phyloP scores from a whole-genome alignment of 2,888 invertebrate genomes.

The Cosmopolites sordidus region DNA sequence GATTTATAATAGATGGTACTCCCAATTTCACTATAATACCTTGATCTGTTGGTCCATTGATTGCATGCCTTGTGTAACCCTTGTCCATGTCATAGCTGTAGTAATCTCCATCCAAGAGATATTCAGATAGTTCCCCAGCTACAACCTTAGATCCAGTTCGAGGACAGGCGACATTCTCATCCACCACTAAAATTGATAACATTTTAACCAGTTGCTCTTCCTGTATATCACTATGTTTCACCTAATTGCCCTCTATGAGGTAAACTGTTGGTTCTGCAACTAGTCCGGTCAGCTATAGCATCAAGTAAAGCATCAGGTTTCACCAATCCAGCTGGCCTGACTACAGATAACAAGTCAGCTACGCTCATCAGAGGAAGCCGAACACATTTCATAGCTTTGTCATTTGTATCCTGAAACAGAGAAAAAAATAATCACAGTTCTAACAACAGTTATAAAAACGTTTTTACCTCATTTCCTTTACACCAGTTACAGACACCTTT shows the following conservation, averaged over 20 bases:
- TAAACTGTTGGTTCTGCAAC: conserved; percentile 71
- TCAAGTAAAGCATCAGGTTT: conserved; percentile 89
- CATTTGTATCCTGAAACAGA: conserved; percentile 36
- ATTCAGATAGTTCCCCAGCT: conserved; percentile 83
- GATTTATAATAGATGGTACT: conserved; percentile 86
- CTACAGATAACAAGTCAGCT: conserved; percentile 81
- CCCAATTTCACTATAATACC: conserved; percentile 84
- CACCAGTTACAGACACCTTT: conserved; percentile 85
- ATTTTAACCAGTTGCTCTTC: background rate
- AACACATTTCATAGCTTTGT: conserved; percentile 55
- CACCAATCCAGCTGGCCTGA: conserved; percentile 81
- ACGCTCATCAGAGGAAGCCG: conserved; percentile 85
- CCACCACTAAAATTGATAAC: conserved; percentile 58
- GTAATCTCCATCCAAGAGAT: conserved; percentile 85
- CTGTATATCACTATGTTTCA: conserved; percentile 36
- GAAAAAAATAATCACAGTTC: background rate
- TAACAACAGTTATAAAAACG: background rate
- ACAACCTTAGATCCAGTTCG: conserved; percentile 81
- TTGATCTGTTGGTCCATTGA: conserved; percentile 56
- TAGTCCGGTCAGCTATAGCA: conserved; percentile 85
- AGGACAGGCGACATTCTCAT: conserved; percentile 86
- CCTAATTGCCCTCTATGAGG: conserved; percentile 79
- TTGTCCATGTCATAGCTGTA: conserved; percentile 88
- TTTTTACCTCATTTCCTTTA: conserved; percentile 60
- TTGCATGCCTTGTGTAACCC: conserved; percentile 61